Conservation (phyloP, 1,140 invertebrate genomes). For the Coelopa frigida region DNA sequence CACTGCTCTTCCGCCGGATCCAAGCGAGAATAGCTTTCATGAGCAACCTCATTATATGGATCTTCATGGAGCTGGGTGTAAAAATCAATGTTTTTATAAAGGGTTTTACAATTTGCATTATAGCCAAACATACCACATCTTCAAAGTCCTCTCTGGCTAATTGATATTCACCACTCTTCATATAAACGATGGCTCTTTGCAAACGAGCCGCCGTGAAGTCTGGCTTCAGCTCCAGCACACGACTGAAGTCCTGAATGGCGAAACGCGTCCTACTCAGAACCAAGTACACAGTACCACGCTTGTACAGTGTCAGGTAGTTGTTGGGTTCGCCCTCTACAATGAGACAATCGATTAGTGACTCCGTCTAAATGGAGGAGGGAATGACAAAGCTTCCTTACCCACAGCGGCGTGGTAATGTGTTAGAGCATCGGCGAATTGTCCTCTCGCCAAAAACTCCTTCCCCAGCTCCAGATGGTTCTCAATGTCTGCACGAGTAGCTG, state of each 20-base stretch:
- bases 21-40: conserved; percentile 57
- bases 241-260: conserved; percentile 87
- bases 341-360: too few relatives aligned
- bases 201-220: conserved; percentile 87
- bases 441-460: conserved; percentile 78
- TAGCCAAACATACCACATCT: conserved; percentile 64
- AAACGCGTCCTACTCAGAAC: conserved; percentile 93
- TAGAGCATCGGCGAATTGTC: conserved; percentile 92
- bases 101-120: background rate
- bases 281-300: conserved; percentile 92
- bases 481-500: conserved; percentile 67
- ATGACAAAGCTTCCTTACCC: too few relatives aligned
- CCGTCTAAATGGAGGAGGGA: too few relatives aligned
- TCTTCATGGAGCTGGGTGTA: conserved; percentile 47
- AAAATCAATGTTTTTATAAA: conserved; percentile 1
- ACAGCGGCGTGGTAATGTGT: conserved; percentile 97
- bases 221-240: conserved; percentile 86
- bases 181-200: conserved; percentile 78
- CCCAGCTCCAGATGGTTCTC: conserved; percentile 91
- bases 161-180: conserved; percentile 82
- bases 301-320: conserved; percentile 93
- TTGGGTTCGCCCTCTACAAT: conserved; percentile 85
- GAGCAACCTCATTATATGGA: conserved; percentile 69
- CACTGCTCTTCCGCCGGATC: conserved; percentile 60
- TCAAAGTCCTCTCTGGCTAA: conserved; percentile 77